Evolutionary conservation across 2,113 vertebrate species (phyloP), one percentile per base, ranked within the genome.

Genomic region (Rhynchomys soricoides): DNA sequence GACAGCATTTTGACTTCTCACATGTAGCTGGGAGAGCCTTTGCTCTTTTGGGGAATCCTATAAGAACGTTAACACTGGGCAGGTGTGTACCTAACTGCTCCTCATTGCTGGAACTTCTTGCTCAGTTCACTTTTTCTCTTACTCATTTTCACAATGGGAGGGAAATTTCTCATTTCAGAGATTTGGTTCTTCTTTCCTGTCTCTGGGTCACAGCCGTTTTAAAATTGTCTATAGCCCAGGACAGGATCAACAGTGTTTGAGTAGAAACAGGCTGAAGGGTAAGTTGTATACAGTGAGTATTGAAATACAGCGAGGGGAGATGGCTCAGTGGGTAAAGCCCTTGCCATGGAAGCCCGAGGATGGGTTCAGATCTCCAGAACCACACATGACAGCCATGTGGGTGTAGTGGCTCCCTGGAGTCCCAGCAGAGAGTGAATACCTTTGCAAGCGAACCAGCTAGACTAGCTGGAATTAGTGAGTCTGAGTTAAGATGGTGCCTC

Each of bases 21-120:
- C 62, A 45, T 62, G 48, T 50, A 68, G 50, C 64, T 70, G 29
- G n/a, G 55, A 59, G 79, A 92, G 75, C 70, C 55, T 45, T 75
- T 96, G 89, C 64, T 87, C 83, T 89, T 78, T 87, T 89, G 79
- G 92, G 86, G 77, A 79, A 86, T 78, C 87, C 92, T 70, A 68
- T 77, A 87, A 85, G 85, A 93, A 90, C 55, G 59, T 81, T 45
- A 73, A 89, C 75, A 66, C 74, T 74, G 78, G 75, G 64, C 86
- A 91, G 57, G 57, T 48, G 83, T 31, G 40, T 22, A 26, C 26
- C 26, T 13, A 34, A 43, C 34, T 71, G 22, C 70, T 83, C 95
- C 86, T 86, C 50, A 26, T 90, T 77, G 91, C 77, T 57, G 0
- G 86, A 59, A 45, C 73, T 94, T 82, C 81, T 95, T 40, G 2